phyloP scores from a whole-genome alignment of 2,888 invertebrate genomes.

The Metallyticus violacea region DNA sequence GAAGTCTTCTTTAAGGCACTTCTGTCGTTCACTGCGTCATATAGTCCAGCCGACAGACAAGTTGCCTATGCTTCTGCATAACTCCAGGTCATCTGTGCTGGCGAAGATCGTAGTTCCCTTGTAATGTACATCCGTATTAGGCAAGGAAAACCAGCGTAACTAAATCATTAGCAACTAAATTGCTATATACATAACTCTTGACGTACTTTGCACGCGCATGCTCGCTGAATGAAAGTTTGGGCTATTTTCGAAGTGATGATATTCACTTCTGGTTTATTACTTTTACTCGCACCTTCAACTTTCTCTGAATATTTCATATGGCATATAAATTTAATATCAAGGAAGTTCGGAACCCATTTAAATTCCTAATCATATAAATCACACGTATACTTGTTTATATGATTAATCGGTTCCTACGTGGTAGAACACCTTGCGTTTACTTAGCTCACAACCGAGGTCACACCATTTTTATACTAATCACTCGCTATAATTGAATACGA shows the following conservation, averaged over 20 bases:
- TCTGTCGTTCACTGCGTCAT: too few relatives aligned
- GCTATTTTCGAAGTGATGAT: neutral
- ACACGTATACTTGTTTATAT: neutral
- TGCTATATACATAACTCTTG: too few relatives aligned
- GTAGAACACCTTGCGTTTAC: neutral
- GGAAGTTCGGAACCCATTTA: neutral
- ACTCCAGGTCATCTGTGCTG: too few relatives aligned
- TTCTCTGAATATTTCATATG: neutral
- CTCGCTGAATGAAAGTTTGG: neutral
- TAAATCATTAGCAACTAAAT: too few relatives aligned
- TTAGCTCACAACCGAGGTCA: neutral
- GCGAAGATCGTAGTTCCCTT: too few relatives aligned
- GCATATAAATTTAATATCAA: neutral
- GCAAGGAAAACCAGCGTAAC: too few relatives aligned
- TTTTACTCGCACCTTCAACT: neutral
- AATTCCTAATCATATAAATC: neutral
- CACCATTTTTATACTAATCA: neutral
- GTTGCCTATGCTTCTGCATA: too few relatives aligned
- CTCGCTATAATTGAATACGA: neutral
- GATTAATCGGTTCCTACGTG: neutral
- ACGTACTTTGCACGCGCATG: neutral
- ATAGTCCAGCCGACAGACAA: too few relatives aligned
- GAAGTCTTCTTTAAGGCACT: too few relatives aligned
- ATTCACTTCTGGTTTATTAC: neutral
- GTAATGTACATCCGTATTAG: too few relatives aligned